These are phyloP conservation scores for Hyperopisus bebe DNA, from an alignment of 2,113 vertebrate genomes.

Conservation along the genomic window DNA sequence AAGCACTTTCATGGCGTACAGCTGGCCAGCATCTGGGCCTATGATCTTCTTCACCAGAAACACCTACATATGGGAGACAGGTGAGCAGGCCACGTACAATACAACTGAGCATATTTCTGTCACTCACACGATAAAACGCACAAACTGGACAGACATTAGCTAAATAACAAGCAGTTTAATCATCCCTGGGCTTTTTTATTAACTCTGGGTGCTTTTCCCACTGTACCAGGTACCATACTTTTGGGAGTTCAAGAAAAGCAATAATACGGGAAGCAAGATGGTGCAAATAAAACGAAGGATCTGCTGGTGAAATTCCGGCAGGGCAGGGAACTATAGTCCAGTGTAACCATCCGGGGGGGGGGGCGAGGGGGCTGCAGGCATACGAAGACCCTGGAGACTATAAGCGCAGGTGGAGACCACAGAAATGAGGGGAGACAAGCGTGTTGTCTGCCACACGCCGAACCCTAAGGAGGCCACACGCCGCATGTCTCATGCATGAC, in stretches of 20 bases:
- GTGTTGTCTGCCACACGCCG: too few species aligned
- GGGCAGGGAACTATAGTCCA: too few species aligned
- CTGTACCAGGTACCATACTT: too few species aligned
- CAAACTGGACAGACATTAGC: background rate
- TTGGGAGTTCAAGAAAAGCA: too few species aligned
- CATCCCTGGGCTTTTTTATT: background rate
- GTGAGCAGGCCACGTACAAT: background rate
- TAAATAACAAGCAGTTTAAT: background rate
- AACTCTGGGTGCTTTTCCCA: too few species aligned
- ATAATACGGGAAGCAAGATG: background rate
- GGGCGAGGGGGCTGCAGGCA: too few species aligned
- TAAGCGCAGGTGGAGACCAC: too few species aligned
- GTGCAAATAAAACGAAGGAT: background rate
- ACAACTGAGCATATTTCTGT: background rate
- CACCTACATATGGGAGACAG: conserved; percentile 52
- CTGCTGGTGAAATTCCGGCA: background rate
- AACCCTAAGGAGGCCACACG: too few species aligned
- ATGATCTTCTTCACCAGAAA: conserved; percentile 74
- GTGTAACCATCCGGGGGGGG: too few species aligned
- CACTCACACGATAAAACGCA: background rate
- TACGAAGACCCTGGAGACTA: too few species aligned
- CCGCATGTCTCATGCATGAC: background rate
- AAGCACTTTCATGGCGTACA: conserved; percentile 81
- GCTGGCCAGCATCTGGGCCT: conserved; percentile 68
- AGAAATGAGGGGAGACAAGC: too few species aligned